These are phyloP conservation scores for Periophthalmus magnuspinnatus DNA, from an alignment of 2,797 vertebrate species.

Conservation along the genomic window DNA sequence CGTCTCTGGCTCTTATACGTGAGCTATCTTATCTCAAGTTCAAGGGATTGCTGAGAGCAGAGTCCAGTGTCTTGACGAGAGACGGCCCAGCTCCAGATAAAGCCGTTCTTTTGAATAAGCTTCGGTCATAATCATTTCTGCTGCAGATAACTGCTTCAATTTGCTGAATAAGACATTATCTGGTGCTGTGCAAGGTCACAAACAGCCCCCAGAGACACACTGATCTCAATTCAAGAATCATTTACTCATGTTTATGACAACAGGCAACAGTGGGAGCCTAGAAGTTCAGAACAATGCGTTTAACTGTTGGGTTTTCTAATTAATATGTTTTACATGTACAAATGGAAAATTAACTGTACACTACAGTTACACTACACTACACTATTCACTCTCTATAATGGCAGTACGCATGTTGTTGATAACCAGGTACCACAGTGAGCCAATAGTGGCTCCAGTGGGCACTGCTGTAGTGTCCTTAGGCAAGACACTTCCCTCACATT, in stretches of 20 bases:
- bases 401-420: background rate
- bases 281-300: background rate
- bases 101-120: conserved; percentile 38
- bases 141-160: conserved; percentile 53
- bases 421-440: too few relatives aligned
- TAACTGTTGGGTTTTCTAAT: background rate
- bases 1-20: conserved; percentile 45
- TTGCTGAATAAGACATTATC: conserved; percentile 51
- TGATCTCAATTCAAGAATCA: conserved; percentile 36
- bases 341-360: background rate
- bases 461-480: too few relatives aligned
- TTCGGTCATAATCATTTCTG: conserved; percentile 50
- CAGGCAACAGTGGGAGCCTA: background rate
- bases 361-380: background rate
- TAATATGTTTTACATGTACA: background rate
- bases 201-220: background rate
- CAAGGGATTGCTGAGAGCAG: conserved; percentile 63
- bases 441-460: too few relatives aligned
- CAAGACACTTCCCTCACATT: too few relatives aligned
- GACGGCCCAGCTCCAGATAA: conserved; percentile 56
- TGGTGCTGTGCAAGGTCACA: conserved; percentile 32
- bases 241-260: conserved; percentile 14
- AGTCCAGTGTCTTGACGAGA: conserved; percentile 65
- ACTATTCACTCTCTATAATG: background rate
- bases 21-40: conserved; percentile 70